Base-by-base conservation (phyloP, 2,888 invertebrate species). In the Tethea ocularis region DNA sequence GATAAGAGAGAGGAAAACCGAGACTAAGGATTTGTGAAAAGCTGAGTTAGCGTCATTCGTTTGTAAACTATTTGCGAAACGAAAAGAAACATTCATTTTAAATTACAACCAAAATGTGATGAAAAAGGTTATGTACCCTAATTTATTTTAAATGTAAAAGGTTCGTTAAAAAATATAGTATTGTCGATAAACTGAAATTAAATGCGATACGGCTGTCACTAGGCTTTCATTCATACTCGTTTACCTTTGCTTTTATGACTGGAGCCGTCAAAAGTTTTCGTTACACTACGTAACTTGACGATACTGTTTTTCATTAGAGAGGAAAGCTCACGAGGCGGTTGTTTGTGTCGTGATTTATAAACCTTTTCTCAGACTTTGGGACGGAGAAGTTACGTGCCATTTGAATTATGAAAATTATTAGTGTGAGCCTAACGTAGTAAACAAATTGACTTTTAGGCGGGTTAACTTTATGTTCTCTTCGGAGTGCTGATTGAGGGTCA, bases 241-340 rank as follows among this genome's bases (percentile, higher is more conserved):
- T 61, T 58, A 66, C 60, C 29, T 57, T 64, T 58, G 58, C 64
- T 60, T 64, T 64, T 69, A 69, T 65, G 58, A 61, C 58, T 66
- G 38, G 46, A 58, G 54, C 53, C 59, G 57, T 60, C 55, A 63
- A 66, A 76, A 71, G 61, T 66, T 71, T 71, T 66, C 57, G 46
- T 60, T 68, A 59, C 61, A 61, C 56, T 72, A 73, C 71, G 73
- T 75, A 73, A 69, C 73, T 72, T 71, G 78, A 81, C 75, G 72
- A 76, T 75, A 76, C 82, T 84, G 84, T 85, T 87, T 86, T 86
- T 38, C 82, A 78, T 80, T 83, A 77, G 69, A 63, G 61, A 67
- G 62, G 63, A 73, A 77, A 71, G 69, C 69, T 62, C 62, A 67
- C 74, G 67, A 69, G 70, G 66, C 66, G 58, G 70, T 72, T 75